A percentile compares a stretch with the other conserved stretches of the same genome.
phyloP scores from a whole-genome alignment of 2,888 invertebrate genomes.

The Lagria hirta region DNA sequence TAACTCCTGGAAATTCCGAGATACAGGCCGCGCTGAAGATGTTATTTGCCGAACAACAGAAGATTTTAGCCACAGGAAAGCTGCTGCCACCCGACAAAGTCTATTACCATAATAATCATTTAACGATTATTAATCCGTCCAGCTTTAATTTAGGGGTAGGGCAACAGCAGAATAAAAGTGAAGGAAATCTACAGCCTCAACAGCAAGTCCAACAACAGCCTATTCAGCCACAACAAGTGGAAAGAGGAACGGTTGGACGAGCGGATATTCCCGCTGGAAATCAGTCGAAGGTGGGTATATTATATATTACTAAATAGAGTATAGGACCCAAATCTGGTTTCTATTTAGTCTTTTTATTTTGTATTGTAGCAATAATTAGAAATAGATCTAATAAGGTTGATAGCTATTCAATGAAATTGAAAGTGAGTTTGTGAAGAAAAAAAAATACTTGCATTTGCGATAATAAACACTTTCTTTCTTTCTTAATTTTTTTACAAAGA shows the following conservation, averaged over 20 bases:
- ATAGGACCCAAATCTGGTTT: no score
- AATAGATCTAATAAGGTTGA: no score
- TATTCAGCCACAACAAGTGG: conserved; percentile 23
- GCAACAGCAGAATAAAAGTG: conserved; percentile 20
- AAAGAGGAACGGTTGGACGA: not conserved
- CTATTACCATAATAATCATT: conserved; percentile 57
- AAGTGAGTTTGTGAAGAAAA: no score
- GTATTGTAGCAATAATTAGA: no score
- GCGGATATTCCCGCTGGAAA: no score
- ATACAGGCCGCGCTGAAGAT: conserved; percentile 48
- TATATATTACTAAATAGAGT: no score
- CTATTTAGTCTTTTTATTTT: no score
- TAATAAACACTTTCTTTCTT: no score
- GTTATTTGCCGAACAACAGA: conserved; percentile 69
- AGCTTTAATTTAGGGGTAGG: conserved; percentile 33
- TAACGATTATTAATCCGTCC: conserved; percentile 53
- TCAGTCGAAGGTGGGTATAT: no score
- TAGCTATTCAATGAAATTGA: no score
- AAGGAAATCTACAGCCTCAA: conserved; percentile 10
- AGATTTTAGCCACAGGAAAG: conserved; percentile 71
- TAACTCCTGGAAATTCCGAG: conserved; percentile 52
- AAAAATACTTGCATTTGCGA: no score
- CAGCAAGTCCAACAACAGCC: conserved; percentile 23
- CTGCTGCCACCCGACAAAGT: conserved; percentile 61
- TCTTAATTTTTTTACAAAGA: no score